These are phyloP conservation scores for Kryphioiulus occultus DNA, from an alignment of 2,888 invertebrate genomes.

Conservation along the genomic window DNA sequence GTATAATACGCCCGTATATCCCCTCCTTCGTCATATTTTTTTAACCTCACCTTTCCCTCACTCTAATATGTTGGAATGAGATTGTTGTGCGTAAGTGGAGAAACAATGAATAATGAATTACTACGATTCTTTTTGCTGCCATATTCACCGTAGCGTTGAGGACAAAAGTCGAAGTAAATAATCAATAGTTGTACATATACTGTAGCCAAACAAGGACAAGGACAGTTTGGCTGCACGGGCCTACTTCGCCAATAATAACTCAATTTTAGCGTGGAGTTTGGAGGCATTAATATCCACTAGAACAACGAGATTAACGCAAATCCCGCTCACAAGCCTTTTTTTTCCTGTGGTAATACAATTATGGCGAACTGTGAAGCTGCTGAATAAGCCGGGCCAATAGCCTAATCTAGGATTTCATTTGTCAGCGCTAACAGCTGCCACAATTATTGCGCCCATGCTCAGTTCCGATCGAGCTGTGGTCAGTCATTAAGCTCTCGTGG, in stretches of 20 bases:
- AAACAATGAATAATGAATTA: conserved; percentile 40
- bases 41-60: conserved; percentile 40
- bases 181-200: conserved; percentile 14
- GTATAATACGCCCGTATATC: conserved; percentile 3
- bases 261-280: background rate
- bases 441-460: background rate
- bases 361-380: background rate
- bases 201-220: background rate
- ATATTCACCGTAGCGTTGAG: background rate
- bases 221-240: background rate
- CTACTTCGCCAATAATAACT: background rate
- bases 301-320: conserved; percentile 11
- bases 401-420: conserved; percentile 8
- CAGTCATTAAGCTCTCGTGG: background rate
- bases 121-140: conserved; percentile 21
- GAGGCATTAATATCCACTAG: conserved; percentile 1
- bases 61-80: conserved; percentile 39
- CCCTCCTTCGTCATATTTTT: conserved; percentile 3
- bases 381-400: background rate
- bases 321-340: background rate
- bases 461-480: background rate
- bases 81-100: conserved; percentile 40
- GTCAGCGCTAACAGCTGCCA: conserved; percentile 11
- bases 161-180: conserved; percentile 9
- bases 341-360: background rate